These are phyloP conservation scores for Sterna hirundo DNA, from an alignment of 2,113 vertebrate genomes.

Conservation along the genomic window DNA sequence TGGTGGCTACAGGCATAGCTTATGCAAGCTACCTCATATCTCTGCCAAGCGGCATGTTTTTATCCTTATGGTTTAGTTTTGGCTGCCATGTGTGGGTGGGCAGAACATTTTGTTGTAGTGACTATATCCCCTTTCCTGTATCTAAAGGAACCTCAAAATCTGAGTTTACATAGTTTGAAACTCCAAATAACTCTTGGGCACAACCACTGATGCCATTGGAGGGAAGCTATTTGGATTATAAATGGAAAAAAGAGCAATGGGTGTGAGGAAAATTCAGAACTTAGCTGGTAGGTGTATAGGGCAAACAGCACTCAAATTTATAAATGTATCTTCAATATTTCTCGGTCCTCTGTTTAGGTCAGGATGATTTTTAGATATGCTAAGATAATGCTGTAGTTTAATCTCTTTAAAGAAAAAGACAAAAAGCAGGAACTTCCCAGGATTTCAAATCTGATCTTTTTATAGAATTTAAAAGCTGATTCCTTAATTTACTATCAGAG, in stretches of 20 bases:
- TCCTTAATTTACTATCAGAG: background rate
- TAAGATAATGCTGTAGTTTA: background rate
- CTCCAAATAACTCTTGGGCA: background rate
- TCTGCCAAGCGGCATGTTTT: background rate
- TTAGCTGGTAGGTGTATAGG: background rate
- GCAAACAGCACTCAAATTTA: background rate
- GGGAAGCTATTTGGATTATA: background rate
- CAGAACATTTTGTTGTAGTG: background rate
- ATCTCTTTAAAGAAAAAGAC: background rate
- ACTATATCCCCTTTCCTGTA: background rate
- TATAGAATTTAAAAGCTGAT: background rate
- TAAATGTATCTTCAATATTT: background rate
- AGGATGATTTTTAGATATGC: background rate
- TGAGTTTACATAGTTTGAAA: background rate
- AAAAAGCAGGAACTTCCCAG: background rate
- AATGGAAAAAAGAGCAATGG: background rate
- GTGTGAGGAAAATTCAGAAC: background rate
- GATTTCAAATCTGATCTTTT: background rate
- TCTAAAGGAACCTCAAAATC: background rate
- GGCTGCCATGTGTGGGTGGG: background rate
- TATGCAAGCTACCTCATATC: background rate
- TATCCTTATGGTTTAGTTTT: slow-evolving; percentile 19
- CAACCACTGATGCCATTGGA: background rate
- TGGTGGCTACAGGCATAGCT: background rate
- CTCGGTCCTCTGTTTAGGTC: background rate